Conservation (phyloP, 2,888 invertebrate genomes). For the Drosophila melanosoma region DNA sequence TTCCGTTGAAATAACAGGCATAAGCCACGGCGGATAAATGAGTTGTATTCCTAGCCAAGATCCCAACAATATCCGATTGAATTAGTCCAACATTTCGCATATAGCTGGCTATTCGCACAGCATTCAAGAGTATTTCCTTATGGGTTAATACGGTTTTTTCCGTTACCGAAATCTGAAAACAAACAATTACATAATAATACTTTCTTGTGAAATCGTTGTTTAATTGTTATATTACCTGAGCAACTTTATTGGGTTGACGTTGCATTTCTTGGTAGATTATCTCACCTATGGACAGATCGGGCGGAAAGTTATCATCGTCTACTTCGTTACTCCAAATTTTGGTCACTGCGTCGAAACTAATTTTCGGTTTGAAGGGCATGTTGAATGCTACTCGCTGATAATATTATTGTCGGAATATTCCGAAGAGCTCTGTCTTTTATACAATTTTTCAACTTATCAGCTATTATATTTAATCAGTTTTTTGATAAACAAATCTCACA, state of each 20-base stretch:
- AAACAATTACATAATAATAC: not conserved
- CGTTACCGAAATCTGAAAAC: slow-evolving; percentile 31
- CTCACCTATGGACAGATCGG: slow-evolving; percentile 33
- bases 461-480: not conserved
- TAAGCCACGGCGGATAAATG: slow-evolving; percentile 57
- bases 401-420: not conserved
- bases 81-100: slow-evolving; percentile 36
- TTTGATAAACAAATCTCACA: slow-evolving; percentile 5
- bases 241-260: slow-evolving; percentile 36
- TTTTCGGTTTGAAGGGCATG: slow-evolving; percentile 23
- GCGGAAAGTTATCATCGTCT: slow-evolving; percentile 20
- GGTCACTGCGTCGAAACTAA: slow-evolving; percentile 18
- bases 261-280: slow-evolving; percentile 39
- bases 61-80: slow-evolving; percentile 62
- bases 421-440: slow-evolving; percentile 4
- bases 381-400: slow-evolving; percentile 1
- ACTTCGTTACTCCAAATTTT: slow-evolving; percentile 27
- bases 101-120: slow-evolving; percentile 46
- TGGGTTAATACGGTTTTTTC: slow-evolving; percentile 27
- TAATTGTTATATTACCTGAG: slow-evolving; percentile 25
- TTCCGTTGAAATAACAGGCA: slow-evolving; percentile 55
- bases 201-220: not conserved
- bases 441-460: not conserved
- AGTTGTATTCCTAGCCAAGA: slow-evolving; percentile 60
- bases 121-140: slow-evolving; percentile 22